phyloP scores from a whole-genome alignment of 2,888 invertebrate genomes.

The Brachypterus glaber region DNA sequence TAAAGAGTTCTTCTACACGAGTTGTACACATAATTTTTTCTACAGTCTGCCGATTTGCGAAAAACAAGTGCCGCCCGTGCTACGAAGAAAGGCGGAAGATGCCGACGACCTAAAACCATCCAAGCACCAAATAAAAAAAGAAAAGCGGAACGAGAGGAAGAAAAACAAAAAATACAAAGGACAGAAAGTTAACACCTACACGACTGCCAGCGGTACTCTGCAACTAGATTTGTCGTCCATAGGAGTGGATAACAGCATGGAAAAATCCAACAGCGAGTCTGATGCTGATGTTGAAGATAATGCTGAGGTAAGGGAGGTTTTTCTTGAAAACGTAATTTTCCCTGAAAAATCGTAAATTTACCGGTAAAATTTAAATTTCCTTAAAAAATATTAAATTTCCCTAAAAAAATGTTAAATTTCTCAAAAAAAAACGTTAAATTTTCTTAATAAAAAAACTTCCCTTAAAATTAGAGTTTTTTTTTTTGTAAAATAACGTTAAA shows the following conservation, averaged over 20 bases:
- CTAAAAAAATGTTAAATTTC: too few species aligned
- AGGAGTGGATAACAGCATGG: constrained; percentile 36
- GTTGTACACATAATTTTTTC: too few species aligned
- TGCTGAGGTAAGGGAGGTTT: constrained; percentile 52
- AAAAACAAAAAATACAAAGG: constrained; percentile 44
- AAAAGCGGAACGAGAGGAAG: constrained; percentile 49
- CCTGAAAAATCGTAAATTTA: too few species aligned
- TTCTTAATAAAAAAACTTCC: too few species aligned
- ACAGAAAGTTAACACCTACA: constrained; percentile 14
- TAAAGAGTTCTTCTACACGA: too few species aligned
- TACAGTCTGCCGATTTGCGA: constrained; percentile 76
- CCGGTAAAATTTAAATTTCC: too few species aligned
- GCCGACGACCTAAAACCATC: constrained; percentile 50
- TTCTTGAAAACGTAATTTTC: too few species aligned
- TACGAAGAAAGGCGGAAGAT: constrained; percentile 39
- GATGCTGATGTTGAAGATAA: constrained; percentile 79
- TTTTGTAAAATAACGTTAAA: too few species aligned
- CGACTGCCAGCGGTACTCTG: constrained; percentile 2
- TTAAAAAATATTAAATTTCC: too few species aligned
- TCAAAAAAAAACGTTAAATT: too few species aligned
- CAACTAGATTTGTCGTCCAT: constrained; percentile 1
- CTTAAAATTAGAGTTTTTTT: too few species aligned
- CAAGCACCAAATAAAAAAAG: constrained; percentile 58
- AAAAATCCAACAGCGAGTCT: constrained; percentile 57
- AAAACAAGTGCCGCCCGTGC: constrained; percentile 61